Conservation (phyloP, 1,140 invertebrate genomes). For the Planococcus citri region DNA sequence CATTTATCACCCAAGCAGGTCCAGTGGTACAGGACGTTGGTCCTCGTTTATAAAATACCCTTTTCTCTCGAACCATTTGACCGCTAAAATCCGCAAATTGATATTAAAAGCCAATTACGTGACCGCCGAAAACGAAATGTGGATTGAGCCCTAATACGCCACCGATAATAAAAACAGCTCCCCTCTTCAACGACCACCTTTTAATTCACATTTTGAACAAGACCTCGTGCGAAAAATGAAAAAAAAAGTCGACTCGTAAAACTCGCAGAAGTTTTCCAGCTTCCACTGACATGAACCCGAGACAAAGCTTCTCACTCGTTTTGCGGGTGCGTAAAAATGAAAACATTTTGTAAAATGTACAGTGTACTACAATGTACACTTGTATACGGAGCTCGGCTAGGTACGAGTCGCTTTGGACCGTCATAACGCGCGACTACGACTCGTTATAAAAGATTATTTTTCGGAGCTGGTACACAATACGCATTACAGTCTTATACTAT, state of each 20-base stretch:
- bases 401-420: too few species aligned
- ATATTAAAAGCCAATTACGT: background rate
- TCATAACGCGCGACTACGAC: background rate
- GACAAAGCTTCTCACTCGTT: too few species aligned
- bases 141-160: background rate
- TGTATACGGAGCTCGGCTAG: too few species aligned
- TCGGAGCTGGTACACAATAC: background rate
- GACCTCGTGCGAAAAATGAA: background rate
- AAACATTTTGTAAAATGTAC: too few species aligned
- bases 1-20: too few species aligned
- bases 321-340: too few species aligned
- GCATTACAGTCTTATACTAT: background rate
- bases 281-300: too few species aligned
- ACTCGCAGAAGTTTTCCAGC: background rate
- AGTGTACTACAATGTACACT: too few species aligned
- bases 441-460: conserved; percentile 8
- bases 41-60: too few species aligned
- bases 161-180: background rate
- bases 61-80: too few species aligned
- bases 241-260: background rate
- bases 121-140: background rate
- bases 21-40: too few species aligned
- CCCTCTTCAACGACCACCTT: background rate
- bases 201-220: background rate
- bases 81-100: background rate